phyloP scores from a whole-genome alignment of 1,140 invertebrate species.

The Drosophila novamexicana region DNA sequence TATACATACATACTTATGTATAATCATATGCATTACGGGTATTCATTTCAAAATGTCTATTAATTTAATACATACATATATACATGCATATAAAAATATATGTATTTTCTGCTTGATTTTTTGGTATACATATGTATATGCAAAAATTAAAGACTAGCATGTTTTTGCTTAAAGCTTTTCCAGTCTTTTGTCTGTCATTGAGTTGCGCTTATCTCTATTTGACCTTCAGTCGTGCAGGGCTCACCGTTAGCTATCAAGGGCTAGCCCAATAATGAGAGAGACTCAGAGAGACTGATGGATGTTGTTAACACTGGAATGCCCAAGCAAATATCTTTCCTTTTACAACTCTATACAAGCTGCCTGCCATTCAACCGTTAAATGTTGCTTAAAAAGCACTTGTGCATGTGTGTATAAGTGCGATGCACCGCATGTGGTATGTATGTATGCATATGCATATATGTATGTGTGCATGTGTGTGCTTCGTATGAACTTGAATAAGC shows the following conservation, averaged over 20 bases:
- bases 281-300: background rate
- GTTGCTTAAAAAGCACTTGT: background rate
- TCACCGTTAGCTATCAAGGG: too few species aligned
- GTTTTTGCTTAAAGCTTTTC: background rate
- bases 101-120: background rate
- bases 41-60: too few species aligned
- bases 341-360: too few species aligned
- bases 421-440: background rate
- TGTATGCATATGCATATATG: background rate
- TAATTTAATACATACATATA: background rate
- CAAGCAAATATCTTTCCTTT: too few species aligned
- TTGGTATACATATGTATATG: too few species aligned
- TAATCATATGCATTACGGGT: too few species aligned
- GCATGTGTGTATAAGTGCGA: too few species aligned
- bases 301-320: too few species aligned
- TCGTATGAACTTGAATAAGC: slow-evolving; percentile 68
- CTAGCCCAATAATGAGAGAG: background rate
- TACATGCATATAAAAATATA: background rate
- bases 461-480: slow-evolving; percentile 1
- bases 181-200: background rate
- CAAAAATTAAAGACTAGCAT: background rate
- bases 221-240: background rate
- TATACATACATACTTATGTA: too few species aligned
- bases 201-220: background rate
- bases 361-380: too few species aligned